Evolutionary conservation across 2,888 invertebrate species (phyloP).

Genomic region (Odontocolon sp.): DNA sequence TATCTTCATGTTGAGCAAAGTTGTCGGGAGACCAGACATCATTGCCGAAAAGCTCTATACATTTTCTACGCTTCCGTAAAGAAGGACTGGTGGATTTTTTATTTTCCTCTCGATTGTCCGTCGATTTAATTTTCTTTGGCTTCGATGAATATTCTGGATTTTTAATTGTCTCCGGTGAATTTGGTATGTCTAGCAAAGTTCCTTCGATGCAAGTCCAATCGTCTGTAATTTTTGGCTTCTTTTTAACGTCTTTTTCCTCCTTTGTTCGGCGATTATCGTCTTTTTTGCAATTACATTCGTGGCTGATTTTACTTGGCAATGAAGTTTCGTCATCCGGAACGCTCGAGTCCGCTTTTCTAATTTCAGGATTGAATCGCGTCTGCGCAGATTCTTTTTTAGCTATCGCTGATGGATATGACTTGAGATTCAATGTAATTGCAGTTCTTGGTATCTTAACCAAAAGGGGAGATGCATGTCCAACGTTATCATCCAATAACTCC

Average conservation of each 20-base stretch:
- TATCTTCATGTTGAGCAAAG: too few species aligned
- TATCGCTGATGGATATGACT: background rate
- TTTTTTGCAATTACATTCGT: background rate
- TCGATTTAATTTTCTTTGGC: background rate
- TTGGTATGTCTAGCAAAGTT: slow-evolving; percentile 12
- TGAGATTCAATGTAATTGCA: slow-evolving; percentile 27
- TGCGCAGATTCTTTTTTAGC: background rate
- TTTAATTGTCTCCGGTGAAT: background rate
- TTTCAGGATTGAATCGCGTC: slow-evolving; percentile 6
- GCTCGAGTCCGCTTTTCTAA: slow-evolving; percentile 53
- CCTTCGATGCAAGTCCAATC: slow-evolving; percentile 51
- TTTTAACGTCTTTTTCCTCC: background rate
- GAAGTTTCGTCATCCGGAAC: slow-evolving; percentile 28
- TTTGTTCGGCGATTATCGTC: too few species aligned
- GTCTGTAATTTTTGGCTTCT: slow-evolving; percentile 42
- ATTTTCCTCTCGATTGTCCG: background rate
- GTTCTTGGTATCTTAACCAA: slow-evolving; percentile 2
- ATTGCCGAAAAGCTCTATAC: background rate
- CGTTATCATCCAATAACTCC: slow-evolving; percentile 37
- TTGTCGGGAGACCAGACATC: too few species aligned
- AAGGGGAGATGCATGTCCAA: slow-evolving; percentile 2
- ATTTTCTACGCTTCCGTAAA: background rate
- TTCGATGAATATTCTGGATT: slow-evolving; percentile 1
- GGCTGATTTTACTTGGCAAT: too few species aligned
- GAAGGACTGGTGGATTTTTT: background rate